phyloP scores from a whole-genome alignment of 2,797 vertebrate species.

The Neoniphon sammara region DNA sequence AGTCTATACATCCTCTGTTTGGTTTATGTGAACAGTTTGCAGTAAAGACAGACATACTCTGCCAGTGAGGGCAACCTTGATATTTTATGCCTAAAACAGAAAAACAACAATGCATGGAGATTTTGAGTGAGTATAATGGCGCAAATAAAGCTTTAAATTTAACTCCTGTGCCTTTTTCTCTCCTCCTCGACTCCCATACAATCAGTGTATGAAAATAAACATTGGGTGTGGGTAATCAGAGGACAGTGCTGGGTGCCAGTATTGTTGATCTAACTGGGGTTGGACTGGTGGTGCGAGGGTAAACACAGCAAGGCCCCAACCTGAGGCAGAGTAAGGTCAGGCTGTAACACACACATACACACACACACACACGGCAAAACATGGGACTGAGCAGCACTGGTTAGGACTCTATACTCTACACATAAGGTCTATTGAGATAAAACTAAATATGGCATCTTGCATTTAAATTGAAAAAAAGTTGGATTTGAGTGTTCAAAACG shows the following conservation, averaged over 20 bases:
- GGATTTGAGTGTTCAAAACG: neutral
- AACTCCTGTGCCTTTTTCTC: conserved; percentile 37
- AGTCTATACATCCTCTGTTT: no score
- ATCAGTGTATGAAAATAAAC: conserved; percentile 57
- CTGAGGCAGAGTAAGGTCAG: conserved; percentile 2
- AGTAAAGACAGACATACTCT: no score
- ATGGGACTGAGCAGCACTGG: neutral
- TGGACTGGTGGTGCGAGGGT: conserved; percentile 32
- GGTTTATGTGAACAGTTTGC: no score
- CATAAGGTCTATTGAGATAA: neutral
- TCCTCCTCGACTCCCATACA: conserved; percentile 13
- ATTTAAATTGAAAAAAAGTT: no score
- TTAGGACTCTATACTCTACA: no score
- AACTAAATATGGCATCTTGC: neutral
- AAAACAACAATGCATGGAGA: conserved; percentile 33
- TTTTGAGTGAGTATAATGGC: conserved; percentile 9
- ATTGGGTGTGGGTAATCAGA: conserved; percentile 47
- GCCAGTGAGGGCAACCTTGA: neutral
- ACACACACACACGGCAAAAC: neutral
- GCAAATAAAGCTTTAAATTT: conserved; percentile 44
- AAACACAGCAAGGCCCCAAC: conserved; percentile 39
- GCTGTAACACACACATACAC: no score
- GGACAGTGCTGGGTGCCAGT: conserved; percentile 11
- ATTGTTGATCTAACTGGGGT: conserved; percentile 54
- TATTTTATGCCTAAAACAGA: neutral